These are phyloP conservation scores for Ganaspis brasiliensis DNA, from an alignment of 2,888 invertebrate species.

Conservation along the genomic window DNA sequence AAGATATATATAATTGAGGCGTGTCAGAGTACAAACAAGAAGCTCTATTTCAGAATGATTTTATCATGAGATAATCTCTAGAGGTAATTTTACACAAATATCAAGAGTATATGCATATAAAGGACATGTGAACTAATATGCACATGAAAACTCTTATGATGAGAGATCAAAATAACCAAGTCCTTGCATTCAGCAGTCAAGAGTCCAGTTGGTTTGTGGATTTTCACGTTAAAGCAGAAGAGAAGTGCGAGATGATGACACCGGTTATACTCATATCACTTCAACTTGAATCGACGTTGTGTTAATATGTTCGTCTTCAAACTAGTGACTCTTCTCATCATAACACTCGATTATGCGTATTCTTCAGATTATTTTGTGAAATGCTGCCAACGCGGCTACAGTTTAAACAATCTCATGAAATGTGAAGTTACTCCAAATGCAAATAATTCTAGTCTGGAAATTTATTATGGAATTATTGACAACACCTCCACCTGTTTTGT, in stretches of 20 bases:
- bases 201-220: constrained; percentile 29
- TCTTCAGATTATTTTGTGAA: constrained; percentile 44
- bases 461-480: background rate
- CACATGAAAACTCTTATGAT: constrained; percentile 11
- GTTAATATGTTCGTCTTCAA: constrained; percentile 53
- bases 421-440: constrained; percentile 52
- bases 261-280: constrained; percentile 48
- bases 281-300: constrained; percentile 34
- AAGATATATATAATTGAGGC: constrained; percentile 7
- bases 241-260: constrained; percentile 40
- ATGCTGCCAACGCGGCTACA: constrained; percentile 57
- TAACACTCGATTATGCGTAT: constrained; percentile 41
- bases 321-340: constrained; percentile 43
- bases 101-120: background rate
- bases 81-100: background rate
- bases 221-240: constrained; percentile 22
- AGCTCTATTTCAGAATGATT: background rate
- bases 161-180: constrained; percentile 14
- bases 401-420: constrained; percentile 56
- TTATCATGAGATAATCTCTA: background rate
- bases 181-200: constrained; percentile 21
- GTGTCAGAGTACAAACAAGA: constrained; percentile 1
- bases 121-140: background rate
- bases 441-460: background rate
- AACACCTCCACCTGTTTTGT: constrained; percentile 1